Conservation (phyloP, 2,797 vertebrate species). For the Clarias laeviceps region DNA sequence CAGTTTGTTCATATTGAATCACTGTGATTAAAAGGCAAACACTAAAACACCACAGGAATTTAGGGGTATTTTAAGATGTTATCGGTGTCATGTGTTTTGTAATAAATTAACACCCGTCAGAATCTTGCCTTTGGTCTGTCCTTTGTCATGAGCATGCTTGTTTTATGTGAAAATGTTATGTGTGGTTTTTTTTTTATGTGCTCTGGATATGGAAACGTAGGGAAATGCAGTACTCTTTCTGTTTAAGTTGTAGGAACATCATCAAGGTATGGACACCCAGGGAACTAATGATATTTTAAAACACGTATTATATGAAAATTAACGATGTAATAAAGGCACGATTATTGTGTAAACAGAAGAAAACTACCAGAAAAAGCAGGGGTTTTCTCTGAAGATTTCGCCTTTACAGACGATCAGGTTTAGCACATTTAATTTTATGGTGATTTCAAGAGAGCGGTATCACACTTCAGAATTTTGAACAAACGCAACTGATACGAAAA, state of each 20-base stretch:
- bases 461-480: background rate
- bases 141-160: conserved; percentile 53
- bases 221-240: background rate
- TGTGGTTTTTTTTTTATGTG: background rate
- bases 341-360: background rate
- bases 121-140: conserved; percentile 65
- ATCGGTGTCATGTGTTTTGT: conserved; percentile 82
- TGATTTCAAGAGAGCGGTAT: background rate
- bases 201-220: background rate
- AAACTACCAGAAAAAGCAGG: background rate
- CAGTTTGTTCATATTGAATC: conserved; percentile 76
- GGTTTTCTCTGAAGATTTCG: background rate
- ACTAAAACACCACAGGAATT: conserved; percentile 69
- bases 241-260: background rate
- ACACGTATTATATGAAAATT: background rate
- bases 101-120: conserved; percentile 79
- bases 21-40: conserved; percentile 78
- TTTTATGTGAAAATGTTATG: background rate
- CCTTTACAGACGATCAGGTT: background rate
- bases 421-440: background rate
- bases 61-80: conserved; percentile 72
- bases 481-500: background rate
- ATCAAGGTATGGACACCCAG: background rate
- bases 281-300: background rate
- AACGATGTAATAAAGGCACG: background rate